Evolutionary conservation across 2,113 vertebrate species (phyloP), one percentile per base, ranked within the genome.

Genomic region (Oceanodroma tethys): DNA sequence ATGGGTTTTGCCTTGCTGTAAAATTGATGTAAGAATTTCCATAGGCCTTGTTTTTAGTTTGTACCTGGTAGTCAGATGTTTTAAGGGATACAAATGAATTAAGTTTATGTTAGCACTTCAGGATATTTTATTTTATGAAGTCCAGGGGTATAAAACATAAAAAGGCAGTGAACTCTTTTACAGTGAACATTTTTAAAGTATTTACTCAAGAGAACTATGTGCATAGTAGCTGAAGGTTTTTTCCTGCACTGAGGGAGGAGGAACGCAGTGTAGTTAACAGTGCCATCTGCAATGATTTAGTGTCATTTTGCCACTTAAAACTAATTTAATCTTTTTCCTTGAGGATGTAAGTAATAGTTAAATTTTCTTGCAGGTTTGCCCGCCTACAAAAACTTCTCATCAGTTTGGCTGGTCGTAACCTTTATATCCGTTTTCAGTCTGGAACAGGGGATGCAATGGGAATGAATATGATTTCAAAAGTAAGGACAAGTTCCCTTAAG

Each of bases 401-500:
- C 63, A 98, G 97, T 87, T 97, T 99, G 95, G 99, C 99, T 58
- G 99, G 99, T 53, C 99, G 99, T 79, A 99, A 99, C 79, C 98
- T 99, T 59, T 99, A 99, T 95, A 99, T 99, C 75, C 99, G 99
- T 58, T 99, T 99, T 70, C 99, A 99, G 89, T 99, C 99, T 67
- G 98, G 68, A 96, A 99, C 99, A 16, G 99, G 99, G 56, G 99
- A 99, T 89, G 99, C 99, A 42, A 99, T 99, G 99, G 99, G 99
- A 53, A 99, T 99, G 99, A 99, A 99, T 85, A 99, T 99, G 99
- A 98, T 99, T 90, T 99, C 99, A 20, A 99, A 99, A 98, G 99
- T 99, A 96, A 97, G 98, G 45, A 43, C 27, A 8, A 53, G 29
- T 62, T 4, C 16, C 65, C 45, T 73, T 42, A 23, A 76, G 11